A percentile compares a stretch with the other conserved stretches of the same genome.
These are phyloP conservation scores for Diabrotica balteata DNA, from an alignment of 2,888 invertebrate genomes.

Conservation along the genomic window DNA sequence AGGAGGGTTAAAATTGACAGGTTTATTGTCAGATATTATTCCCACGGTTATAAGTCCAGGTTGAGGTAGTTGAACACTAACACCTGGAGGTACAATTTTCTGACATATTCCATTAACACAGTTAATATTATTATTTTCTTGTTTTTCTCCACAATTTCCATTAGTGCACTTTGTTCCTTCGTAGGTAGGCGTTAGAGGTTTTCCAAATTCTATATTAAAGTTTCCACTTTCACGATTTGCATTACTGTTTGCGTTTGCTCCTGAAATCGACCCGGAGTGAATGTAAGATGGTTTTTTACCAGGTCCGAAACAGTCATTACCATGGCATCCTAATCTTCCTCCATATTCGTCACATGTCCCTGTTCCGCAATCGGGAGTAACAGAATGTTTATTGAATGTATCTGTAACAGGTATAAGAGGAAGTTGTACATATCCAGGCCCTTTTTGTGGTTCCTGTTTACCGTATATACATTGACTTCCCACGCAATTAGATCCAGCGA, in stretches of 20 bases:
- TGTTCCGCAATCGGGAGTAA: slow-evolving; percentile 3
- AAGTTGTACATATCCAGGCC: not conserved
- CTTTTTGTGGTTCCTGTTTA: not conserved
- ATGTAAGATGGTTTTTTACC: slow-evolving; percentile 17
- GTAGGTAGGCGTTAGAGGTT: not conserved
- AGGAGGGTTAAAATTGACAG: not conserved
- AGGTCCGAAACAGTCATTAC: slow-evolving; percentile 20
- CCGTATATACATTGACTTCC: slow-evolving; percentile 15
- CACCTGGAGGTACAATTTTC: not conserved
- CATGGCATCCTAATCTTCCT: slow-evolving; percentile 19
- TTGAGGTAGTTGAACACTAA: not conserved
- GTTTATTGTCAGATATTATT: not conserved
- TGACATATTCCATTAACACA: not conserved
- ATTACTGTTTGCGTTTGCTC: slow-evolving; percentile 3
- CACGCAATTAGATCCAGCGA: slow-evolving; percentile 14
- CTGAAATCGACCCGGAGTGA: slow-evolving; percentile 8
- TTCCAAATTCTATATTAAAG: not conserved
- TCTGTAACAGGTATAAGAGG: not conserved
- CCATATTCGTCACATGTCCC: slow-evolving; percentile 18
- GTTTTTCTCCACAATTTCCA: not conserved
- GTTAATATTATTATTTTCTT: not conserved
- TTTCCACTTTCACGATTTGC: not conserved
- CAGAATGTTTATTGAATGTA: not conserved
- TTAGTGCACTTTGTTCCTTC: not conserved
- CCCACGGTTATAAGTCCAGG: not conserved